Evolutionary conservation across 2,888 invertebrate genomes (phyloP).

Genomic region (Xestia sexstrigata): DNA sequence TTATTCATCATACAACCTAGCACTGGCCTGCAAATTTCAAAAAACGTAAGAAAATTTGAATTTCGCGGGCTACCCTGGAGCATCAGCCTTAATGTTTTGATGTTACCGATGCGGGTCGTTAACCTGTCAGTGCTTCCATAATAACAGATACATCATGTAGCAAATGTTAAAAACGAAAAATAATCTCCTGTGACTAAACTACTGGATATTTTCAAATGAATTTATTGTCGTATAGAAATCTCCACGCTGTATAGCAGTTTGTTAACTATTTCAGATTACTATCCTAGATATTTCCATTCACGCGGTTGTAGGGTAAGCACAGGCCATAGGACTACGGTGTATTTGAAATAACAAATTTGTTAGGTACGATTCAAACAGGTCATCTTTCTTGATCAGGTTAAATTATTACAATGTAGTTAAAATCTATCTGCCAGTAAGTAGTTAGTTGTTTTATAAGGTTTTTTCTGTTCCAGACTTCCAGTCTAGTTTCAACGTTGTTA

Average conservation of each 20-base stretch:
- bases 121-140: too few relatives aligned
- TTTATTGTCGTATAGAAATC: too few relatives aligned
- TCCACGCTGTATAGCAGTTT: conserved; percentile 5
- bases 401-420: neutral
- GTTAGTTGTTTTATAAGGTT: neutral
- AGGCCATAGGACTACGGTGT: neutral
- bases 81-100: too few relatives aligned
- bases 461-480: neutral
- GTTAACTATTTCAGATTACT: conserved; percentile 35
- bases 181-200: too few relatives aligned
- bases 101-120: too few relatives aligned
- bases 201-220: too few relatives aligned
- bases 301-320: neutral
- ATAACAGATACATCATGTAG: too few relatives aligned
- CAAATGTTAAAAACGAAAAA: too few relatives aligned
- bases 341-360: neutral
- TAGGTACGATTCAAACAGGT: neutral
- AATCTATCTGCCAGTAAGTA: neutral
- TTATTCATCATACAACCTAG: too few relatives aligned
- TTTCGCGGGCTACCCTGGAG: too few relatives aligned
- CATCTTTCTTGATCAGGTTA: neutral
- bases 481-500: neutral
- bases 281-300: conserved; percentile 25
- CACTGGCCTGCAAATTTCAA: too few relatives aligned
- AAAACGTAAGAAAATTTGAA: too few relatives aligned